Base-by-base conservation (phyloP, 2,113 vertebrate species). In the Coregonus clupeaformis region DNA sequence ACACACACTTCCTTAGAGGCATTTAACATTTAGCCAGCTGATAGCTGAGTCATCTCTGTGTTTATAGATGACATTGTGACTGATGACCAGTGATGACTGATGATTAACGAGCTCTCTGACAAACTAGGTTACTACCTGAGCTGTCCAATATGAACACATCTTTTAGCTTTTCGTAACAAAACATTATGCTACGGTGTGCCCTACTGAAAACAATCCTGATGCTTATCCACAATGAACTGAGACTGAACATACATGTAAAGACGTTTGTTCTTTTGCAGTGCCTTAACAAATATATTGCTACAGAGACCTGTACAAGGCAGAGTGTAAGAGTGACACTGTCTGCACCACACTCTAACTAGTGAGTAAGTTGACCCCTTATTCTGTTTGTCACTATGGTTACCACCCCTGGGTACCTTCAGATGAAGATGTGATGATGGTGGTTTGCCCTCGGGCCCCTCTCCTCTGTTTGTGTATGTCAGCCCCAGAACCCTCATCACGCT, bases 311-410 rank as follows among this genome's bases (percentile, higher is more conserved):
- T 36, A 14, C 18, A 20, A 67, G 65, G 65, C 29, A 36, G 18
- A 67, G 24, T 65, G 27, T 27, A 6, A 16, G 27, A 65, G 30
- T 2, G 30, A 32, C 65, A 42, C 65, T 5, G 30, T 20, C 65
- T 16, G 18, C 65, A 6, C 36, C 42, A 0, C 36, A 13, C 75
- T 69, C 12, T 0, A 45, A 68, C 49, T 52, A 52, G 49, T 52
- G 49, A 73, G n/a, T 45, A 45, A 55, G 13, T 9, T 52, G 4
- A 29, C 42, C 49, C 49, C 59, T 62, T 1, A 4, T 71, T 72
- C 60, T 30, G 30, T 66, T 73, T 73, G 83, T 59, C 68, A 4
- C 79, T 69, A 84, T 84, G 78, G 90, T 75, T 83, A 85, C 85
- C 82, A 74, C 64, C 65, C 29, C 29, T 29, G 71, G 75, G 45